A percentile compares a stretch with the other conserved stretches of the same genome.
phyloP scores from a whole-genome alignment of 2,888 invertebrate species.

The Diadegma fenestrale region DNA sequence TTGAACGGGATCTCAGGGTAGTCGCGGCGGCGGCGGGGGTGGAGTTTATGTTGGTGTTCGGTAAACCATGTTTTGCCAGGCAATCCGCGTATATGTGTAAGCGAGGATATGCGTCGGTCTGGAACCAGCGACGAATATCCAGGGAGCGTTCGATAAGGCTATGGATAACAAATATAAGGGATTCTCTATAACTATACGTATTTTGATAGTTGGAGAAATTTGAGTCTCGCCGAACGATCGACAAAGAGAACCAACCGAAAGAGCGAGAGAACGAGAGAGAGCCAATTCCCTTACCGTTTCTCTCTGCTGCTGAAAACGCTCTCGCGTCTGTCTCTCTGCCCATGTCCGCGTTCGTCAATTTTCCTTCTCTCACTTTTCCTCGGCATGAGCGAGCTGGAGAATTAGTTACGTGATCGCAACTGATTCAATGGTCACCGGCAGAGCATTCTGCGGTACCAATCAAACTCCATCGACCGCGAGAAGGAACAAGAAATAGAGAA shows the following conservation, averaged over 20 bases:
- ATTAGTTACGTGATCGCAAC: slow-evolving; percentile 28
- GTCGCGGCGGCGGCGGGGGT: no score
- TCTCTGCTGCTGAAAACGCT: neutral
- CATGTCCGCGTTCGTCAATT: slow-evolving; percentile 10
- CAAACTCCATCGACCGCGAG: slow-evolving; percentile 31
- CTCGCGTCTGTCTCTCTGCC: slow-evolving; percentile 18
- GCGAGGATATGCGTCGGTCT: neutral
- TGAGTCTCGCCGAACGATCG: slow-evolving; percentile 23
- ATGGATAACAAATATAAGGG: slow-evolving; percentile 56
- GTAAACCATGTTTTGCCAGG: slow-evolving; percentile 24
- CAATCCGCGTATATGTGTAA: neutral
- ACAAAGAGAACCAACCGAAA: neutral
- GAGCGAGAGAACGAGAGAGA: slow-evolving; percentile 22
- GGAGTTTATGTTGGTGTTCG: slow-evolving; percentile 23
- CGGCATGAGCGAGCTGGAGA: neutral
- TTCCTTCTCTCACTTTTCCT: neutral
- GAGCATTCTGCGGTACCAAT: slow-evolving; percentile 41
- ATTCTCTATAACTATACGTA: slow-evolving; percentile 8
- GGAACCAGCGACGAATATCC: neutral
- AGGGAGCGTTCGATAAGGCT: slow-evolving; percentile 12
- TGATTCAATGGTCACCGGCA: slow-evolving; percentile 30
- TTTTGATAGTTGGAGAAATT: slow-evolving; percentile 30
- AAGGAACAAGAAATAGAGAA: neutral
- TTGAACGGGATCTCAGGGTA: slow-evolving; percentile 43
- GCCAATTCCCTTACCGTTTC: slow-evolving; percentile 30